A percentile compares a stretch with the other conserved stretches of the same genome.
These are phyloP conservation scores for Eustalomyia histrio DNA, from an alignment of 2,888 invertebrate species.

Conservation along the genomic window DNA sequence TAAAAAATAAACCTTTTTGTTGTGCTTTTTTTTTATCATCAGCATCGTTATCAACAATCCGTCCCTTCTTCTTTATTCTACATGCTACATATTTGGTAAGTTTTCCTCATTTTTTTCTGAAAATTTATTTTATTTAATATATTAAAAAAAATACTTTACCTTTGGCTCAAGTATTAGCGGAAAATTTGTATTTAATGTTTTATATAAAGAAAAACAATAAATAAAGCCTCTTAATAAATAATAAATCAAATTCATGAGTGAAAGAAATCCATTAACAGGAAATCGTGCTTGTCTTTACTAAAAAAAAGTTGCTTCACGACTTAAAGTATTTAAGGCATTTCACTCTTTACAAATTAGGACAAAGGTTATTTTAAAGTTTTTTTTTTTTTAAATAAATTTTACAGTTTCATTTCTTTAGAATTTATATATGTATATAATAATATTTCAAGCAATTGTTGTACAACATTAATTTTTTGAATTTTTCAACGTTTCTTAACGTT, in stretches of 20 bases:
- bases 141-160: background rate
- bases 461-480: no score
- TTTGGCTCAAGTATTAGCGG: constrained; percentile 36
- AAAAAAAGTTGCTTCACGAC: no score
- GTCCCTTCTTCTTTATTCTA: background rate
- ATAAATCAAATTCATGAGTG: background rate
- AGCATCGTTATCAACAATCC: background rate
- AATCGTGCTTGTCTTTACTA: no score
- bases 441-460: no score
- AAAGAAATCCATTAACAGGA: background rate
- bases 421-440: no score
- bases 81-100: background rate
- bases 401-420: no score
- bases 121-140: background rate
- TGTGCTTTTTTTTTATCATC: background rate
- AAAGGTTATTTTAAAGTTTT: no score
- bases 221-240: background rate
- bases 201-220: background rate
- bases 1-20: background rate
- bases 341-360: no score
- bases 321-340: no score
- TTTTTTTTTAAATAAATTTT: no score
- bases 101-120: background rate
- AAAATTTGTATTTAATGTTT: background rate
- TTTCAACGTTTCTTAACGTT: no score